Conservation (phyloP, 2,797 vertebrate species). For the Sciaenops ocellatus region DNA sequence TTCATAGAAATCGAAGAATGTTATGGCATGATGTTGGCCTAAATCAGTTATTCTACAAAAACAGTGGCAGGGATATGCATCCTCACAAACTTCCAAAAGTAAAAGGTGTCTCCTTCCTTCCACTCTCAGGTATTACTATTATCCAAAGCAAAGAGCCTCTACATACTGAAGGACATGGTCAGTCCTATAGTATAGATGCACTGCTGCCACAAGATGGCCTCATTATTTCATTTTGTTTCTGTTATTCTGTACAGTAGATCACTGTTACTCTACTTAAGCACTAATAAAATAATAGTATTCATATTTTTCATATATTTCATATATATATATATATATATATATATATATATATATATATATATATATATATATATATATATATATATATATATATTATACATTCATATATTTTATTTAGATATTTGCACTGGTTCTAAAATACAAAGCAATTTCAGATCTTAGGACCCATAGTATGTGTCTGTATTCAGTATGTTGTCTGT, state of each 20-base stretch:
- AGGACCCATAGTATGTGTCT: neutral
- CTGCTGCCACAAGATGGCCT: constrained; percentile 36
- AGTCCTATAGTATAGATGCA: neutral
- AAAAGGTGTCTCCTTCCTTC: neutral
- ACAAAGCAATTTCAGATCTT: neutral
- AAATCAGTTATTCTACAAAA: neutral
- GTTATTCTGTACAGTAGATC: neutral
- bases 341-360: too few relatives aligned
- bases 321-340: too few relatives aligned
- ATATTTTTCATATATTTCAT: too few relatives aligned
- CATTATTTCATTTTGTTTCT: neutral
- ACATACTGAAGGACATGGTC: neutral
- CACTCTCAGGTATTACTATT: neutral
- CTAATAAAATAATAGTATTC: neutral
- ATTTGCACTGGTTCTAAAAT: neutral
- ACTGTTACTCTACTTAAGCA: neutral
- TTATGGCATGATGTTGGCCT: neutral
- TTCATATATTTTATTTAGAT: neutral
- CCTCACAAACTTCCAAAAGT: neutral
- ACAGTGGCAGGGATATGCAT: neutral
- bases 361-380: too few relatives aligned
- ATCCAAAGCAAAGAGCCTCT: neutral
- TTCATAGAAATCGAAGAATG: too few relatives aligned
- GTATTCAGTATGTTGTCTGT: neutral
- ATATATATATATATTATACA: too few relatives aligned